Base-by-base conservation (phyloP, 2,797 vertebrate genomes). In the Alfaro cultratus region DNA sequence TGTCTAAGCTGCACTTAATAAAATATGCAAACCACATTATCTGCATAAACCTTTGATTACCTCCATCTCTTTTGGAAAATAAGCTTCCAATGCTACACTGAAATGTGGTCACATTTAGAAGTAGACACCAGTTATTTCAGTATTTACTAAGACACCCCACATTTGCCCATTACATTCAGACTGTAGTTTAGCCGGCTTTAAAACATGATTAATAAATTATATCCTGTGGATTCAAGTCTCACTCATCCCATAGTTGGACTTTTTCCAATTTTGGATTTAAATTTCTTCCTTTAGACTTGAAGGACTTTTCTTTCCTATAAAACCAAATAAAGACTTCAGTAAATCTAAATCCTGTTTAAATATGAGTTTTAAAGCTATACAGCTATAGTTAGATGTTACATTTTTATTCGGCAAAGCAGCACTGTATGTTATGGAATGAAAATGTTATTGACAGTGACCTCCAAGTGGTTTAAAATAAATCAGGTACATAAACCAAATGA, bases 141-240 rank as follows among this genome's bases (percentile, higher is more conserved):
- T 73, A 85, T 90, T 86, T 78, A 76, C 79, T 39, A 10, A 74
- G 70, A 70, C n/a, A 29, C 49, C 74, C 81, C 83, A 71, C 83
- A 89, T 80, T 90, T 86, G 82, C 77, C 80, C 49, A 85, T 80
- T 74, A 85, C 41, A 81, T 55, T 29, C 5, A 81, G 78, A 75
- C 68, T 87, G 76, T 85, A 60, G 77, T 82, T 82, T 67, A 77
- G 67, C 81, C 70, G 55, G 51, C 77, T 80, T 80, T 84, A 78
- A 91, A 91, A 88, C 76, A 87, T n/a, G 16, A 88, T 93, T 83
- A 93, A 94, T 93, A 92, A 92, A 80, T 92, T 0, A 92, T 91
- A 85, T 16, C 11, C 81, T 87, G 80, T 90, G 88, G 85, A 89
- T 87, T 85, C 83, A 81, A 73, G 76, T 43, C 73, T 80, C 67